Percentiles rank a stretch among this genome's conserved stretches.
phyloP scores from a whole-genome alignment of 2,888 invertebrate species.

The Drosophila longiperda region DNA sequence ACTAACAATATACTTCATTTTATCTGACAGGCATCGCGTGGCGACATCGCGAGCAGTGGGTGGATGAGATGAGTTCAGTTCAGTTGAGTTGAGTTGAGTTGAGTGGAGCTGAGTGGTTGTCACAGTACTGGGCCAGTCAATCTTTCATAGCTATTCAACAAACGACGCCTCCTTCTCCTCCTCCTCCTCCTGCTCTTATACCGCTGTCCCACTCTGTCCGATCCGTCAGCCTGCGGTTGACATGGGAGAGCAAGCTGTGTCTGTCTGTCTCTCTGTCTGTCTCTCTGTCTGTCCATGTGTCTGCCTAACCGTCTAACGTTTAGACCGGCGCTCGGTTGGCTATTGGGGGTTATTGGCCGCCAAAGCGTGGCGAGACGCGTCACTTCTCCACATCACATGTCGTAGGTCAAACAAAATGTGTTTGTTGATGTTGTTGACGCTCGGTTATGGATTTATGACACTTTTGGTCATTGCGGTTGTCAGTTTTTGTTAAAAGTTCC shows the following conservation, averaged over 20 bases:
- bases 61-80: conserved; percentile 32
- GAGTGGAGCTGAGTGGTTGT: conserved; percentile 51
- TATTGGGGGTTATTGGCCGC: conserved; percentile 75
- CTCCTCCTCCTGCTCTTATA: not conserved
- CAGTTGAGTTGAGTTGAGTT: conserved; percentile 30
- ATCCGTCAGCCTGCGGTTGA: conserved; percentile 70
- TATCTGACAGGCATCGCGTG: conserved; percentile 65
- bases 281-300: conserved; percentile 39
- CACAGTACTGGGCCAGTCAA: conserved; percentile 53
- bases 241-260: conserved; percentile 61
- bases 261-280: conserved; percentile 49
- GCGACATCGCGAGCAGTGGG: conserved; percentile 48
- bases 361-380: conserved; percentile 43
- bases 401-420: conserved; percentile 78
- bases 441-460: conserved; percentile 81
- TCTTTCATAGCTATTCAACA: conserved; percentile 40
- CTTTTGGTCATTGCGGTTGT: conserved; percentile 78
- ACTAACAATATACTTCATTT: conserved; percentile 72
- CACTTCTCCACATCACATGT: conserved; percentile 63
- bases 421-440: conserved; percentile 80
- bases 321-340: conserved; percentile 30
- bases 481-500: conserved; percentile 75
- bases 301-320: conserved; percentile 54
- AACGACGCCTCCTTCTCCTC: not conserved
- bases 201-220: conserved; percentile 29